These are phyloP conservation scores for Leucania comma DNA, from an alignment of 2,888 invertebrate species.

Conservation along the genomic window DNA sequence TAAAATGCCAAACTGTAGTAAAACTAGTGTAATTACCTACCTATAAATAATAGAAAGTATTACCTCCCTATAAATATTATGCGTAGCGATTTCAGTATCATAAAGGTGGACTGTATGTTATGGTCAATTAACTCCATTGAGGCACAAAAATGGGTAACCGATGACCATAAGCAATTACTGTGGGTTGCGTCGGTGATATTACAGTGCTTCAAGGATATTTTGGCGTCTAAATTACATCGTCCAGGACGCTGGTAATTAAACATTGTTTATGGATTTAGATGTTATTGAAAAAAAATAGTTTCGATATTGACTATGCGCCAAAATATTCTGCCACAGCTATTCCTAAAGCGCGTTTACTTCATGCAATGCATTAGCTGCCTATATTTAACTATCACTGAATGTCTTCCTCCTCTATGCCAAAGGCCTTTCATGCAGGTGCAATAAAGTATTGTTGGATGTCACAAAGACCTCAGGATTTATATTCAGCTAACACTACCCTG, in stretches of 20 bases:
- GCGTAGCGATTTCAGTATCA: conserved; percentile 73
- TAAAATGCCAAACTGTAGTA: conserved; percentile 79
- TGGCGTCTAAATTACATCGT: background rate
- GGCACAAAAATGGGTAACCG: conserved; percentile 69
- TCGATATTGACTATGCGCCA: background rate
- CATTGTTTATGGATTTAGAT: background rate
- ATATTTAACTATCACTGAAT: conserved; percentile 5
- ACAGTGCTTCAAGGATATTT: background rate
- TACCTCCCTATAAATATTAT: conserved; percentile 71
- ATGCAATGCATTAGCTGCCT: background rate
- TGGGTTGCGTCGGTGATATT: conserved; percentile 39
- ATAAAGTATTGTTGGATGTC: conserved; percentile 11
- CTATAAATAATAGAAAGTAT: conserved; percentile 76
- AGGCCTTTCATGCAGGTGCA: conserved; percentile 4
- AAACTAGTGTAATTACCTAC: conserved; percentile 68
- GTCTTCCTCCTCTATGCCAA: conserved; percentile 13
- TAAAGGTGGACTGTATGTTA: conserved; percentile 71
- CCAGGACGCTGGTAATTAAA: background rate
- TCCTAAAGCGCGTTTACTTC: background rate
- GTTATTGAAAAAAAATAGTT: too few relatives aligned
- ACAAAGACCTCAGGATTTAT: conserved; percentile 1
- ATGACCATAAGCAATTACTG: conserved; percentile 47
- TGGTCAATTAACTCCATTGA: conserved; percentile 81
- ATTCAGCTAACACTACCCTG: background rate
- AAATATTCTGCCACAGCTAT: background rate